Evolutionary conservation across 2,888 invertebrate genomes (phyloP).

Genomic region (Sepioteuthis lessoniana): DNA sequence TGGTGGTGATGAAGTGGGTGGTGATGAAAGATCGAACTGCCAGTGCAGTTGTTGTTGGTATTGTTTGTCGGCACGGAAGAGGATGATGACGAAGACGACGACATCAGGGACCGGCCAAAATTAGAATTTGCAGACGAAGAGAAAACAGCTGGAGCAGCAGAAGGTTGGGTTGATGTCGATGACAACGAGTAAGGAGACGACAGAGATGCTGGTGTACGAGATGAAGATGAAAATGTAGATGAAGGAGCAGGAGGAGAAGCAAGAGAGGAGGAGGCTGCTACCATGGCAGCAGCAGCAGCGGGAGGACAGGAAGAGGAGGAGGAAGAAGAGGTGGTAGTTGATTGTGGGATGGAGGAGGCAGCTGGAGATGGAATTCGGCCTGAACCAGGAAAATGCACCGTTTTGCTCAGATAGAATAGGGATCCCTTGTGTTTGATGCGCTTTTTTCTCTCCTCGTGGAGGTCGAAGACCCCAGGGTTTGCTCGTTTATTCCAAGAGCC

Average conservation of each 20-base stretch:
- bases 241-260: constrained; percentile 25
- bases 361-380: background rate
- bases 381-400: background rate
- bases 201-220: constrained; percentile 21
- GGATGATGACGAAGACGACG: background rate
- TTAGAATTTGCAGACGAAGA: background rate
- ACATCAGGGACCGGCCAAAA: background rate
- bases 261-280: constrained; percentile 37
- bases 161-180: background rate
- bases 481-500: constrained; percentile 47
- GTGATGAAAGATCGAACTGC: constrained; percentile 16
- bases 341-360: background rate
- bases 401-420: background rate
- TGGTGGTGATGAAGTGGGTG: constrained; percentile 35
- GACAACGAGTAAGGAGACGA: constrained; percentile 33
- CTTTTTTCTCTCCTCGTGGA: constrained; percentile 39
- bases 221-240: constrained; percentile 24
- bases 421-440: constrained; percentile 39
- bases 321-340: background rate
- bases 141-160: background rate
- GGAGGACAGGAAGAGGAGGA: constrained; percentile 23
- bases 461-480: constrained; percentile 35
- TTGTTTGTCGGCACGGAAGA: background rate
- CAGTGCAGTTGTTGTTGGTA: constrained; percentile 15
- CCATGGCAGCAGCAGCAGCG: constrained; percentile 41